Evolutionary conservation across 2,797 vertebrate species (phyloP).

Genomic region (Hemitrygon akajei): DNA sequence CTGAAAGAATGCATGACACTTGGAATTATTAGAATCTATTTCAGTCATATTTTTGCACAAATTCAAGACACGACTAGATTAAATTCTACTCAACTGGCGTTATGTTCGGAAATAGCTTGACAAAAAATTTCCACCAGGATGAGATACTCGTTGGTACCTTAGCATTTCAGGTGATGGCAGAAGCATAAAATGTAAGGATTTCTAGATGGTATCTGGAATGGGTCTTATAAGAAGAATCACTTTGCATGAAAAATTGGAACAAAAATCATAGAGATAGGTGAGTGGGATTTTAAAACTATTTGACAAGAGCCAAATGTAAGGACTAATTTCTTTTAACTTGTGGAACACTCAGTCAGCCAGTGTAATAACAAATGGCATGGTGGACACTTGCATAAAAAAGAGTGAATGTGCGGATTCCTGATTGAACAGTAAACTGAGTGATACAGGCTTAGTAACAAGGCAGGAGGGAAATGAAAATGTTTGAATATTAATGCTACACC

Average conservation of each 20-base stretch:
- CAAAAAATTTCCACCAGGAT: not conserved
- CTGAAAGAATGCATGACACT: not conserved
- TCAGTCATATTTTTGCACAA: not conserved
- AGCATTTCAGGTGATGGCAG: not conserved
- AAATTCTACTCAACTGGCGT: not conserved
- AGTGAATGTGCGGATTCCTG: conserved; percentile 10
- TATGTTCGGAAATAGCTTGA: not conserved
- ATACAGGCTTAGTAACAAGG: conserved; percentile 19
- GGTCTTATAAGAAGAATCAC: not conserved
- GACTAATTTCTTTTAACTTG: conserved; percentile 7
- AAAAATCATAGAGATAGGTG: not conserved
- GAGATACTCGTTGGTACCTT: not conserved
- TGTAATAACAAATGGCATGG: not conserved
- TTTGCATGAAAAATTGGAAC: not conserved
- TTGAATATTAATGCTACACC: conserved; percentile 33
- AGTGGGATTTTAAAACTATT: not conserved
- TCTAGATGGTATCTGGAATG: not conserved
- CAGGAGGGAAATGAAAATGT: conserved; percentile 26
- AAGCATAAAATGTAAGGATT: not conserved
- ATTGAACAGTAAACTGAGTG: conserved; percentile 14
- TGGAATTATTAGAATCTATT: not conserved
- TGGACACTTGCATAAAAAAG: not conserved
- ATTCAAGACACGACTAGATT: not conserved
- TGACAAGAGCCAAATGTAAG: not conserved
- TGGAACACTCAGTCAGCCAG: not conserved